Evolutionary conservation across 2,797 vertebrate species (phyloP).

Genomic region (Okamejei kenojei): DNA sequence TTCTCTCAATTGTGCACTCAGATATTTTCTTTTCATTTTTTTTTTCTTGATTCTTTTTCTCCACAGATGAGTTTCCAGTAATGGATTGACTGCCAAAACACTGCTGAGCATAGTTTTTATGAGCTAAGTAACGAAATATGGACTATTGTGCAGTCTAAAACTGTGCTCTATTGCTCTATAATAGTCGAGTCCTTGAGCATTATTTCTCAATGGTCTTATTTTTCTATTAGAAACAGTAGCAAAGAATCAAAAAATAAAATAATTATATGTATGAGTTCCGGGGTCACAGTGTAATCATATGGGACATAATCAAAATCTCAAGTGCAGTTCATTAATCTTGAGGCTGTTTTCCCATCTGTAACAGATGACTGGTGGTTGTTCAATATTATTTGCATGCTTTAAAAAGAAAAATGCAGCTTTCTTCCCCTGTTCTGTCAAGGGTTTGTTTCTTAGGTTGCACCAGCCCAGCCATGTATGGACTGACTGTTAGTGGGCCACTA

Average conservation of each 20-base stretch:
- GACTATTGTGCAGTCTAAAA: neutral
- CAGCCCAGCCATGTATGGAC: neutral
- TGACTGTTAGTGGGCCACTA: neutral
- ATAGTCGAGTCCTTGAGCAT: neutral
- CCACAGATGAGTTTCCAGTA: neutral
- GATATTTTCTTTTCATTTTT: conserved; percentile 6
- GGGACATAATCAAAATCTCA: conserved; percentile 10
- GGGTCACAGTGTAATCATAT: neutral
- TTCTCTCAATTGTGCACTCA: neutral
- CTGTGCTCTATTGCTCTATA: neutral
- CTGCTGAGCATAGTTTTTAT: neutral
- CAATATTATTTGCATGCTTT: neutral
- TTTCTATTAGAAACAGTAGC: conserved; percentile 17
- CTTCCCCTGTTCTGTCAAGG: neutral
- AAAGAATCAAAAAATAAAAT: neutral
- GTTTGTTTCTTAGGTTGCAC: neutral
- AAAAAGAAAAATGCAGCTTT: neutral
- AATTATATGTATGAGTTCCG: neutral
- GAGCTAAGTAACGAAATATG: neutral
- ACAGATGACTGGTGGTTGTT: neutral
- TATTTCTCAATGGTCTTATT: conserved; percentile 11
- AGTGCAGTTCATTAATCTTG: neutral
- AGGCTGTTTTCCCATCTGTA: neutral
- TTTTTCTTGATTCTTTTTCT: neutral
- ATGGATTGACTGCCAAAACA: neutral